Percentiles rank a stretch among this genome's conserved stretches.
These are phyloP conservation scores for Octomys mimax DNA, from an alignment of 2,797 vertebrate genomes.

Conservation along the genomic window DNA sequence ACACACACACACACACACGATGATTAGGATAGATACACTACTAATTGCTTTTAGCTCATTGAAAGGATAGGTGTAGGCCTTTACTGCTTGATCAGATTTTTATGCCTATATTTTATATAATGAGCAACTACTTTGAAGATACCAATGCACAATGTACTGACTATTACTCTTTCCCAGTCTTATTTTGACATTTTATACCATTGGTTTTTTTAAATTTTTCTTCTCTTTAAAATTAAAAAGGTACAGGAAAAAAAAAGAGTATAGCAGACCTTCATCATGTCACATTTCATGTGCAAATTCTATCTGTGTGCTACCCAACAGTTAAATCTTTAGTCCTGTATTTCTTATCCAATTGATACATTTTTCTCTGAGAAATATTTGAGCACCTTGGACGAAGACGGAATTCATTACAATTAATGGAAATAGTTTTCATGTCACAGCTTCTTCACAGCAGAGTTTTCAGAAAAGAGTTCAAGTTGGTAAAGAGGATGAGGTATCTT, in stretches of 20 bases:
- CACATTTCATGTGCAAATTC: constrained; percentile 25
- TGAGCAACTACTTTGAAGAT: no score
- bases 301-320: not conserved
- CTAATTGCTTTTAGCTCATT: no score
- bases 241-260: not conserved
- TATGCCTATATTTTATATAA: no score
- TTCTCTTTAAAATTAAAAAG: not conserved
- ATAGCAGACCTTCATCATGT: not conserved
- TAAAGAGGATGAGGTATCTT: not conserved
- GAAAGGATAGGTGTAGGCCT: no score
- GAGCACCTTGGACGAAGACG: not conserved
- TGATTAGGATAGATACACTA: no score
- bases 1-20: no score
- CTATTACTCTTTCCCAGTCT: no score
- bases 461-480: constrained; percentile 34
- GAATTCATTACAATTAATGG: constrained; percentile 66
- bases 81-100: no score
- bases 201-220: no score
- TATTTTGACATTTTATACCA: no score
- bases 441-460: constrained; percentile 16
- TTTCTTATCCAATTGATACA: constrained; percentile 43
- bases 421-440: constrained; percentile 43
- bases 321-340: constrained; percentile 43
- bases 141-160: no score
- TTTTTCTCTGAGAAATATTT: constrained; percentile 54